Evolutionary conservation across 2,888 invertebrate species (phyloP), one percentile per base, ranked within the genome.

Genomic region (Tuberolachnus salignus): DNA sequence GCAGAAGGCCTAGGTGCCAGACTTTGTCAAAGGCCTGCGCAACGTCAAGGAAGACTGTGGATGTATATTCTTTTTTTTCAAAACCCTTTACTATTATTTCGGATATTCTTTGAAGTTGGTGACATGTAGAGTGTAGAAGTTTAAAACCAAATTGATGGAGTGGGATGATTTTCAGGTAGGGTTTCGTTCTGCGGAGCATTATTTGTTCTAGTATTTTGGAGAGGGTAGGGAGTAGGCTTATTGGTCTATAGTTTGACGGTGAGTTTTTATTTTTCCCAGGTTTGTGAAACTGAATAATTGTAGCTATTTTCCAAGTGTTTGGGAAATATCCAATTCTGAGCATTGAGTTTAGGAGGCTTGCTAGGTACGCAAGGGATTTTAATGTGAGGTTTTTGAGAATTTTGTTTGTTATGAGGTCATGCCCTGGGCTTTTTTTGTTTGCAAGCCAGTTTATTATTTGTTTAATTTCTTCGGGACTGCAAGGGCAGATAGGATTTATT

Each of bases 311-410:
- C 61, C 63, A 51, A 3, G 49, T 51, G 9, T n/a, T 10, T 44
- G 46, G 46, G 63, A 73, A 73, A 49, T 61, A 73, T 9, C 63
- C 61, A 19, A 73, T 44, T 49, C 49, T 51, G 14, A 73, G 49
- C 26, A 63, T 49, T 2, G 26, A 73, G 51, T 73, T 63, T 46
- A 61, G 3, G 16, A 61, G 61, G 34, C 61, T 61, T 16, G n/a
- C 61, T n/a, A 34, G 23, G 16, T 46, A 51, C 23, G 61, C 16
- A 34, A 63, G 42, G 0, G 63, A 14, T 51, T 51, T 51, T 63
- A 64, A 34, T 23, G 63, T 63, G 26, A 61, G 49, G n/a, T 74
- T 74, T 61, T 61, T 59, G 49, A 63, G 51, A 51, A 51, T 46
- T 63, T 63, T 57, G 51, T 61, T 64, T 10, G 46, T 64, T 21